phyloP scores from a whole-genome alignment of 2,888 invertebrate genomes.

The Onthophagus sagittarius region DNA sequence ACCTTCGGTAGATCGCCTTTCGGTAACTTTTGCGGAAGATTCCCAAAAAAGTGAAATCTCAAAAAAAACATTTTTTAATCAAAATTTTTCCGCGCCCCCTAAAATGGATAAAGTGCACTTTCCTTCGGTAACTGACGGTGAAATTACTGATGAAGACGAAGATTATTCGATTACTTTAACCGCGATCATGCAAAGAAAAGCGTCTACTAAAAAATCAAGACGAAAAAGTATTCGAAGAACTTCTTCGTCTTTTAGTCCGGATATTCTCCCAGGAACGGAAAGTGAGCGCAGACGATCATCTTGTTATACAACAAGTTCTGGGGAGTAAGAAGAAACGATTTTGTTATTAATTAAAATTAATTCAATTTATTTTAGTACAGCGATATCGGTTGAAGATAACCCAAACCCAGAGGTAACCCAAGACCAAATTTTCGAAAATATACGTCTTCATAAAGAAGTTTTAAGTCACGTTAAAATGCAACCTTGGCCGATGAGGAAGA shows the following conservation, averaged over 20 bases:
- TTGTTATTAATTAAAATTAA: too few relatives aligned
- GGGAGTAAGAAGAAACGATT: constrained; percentile 62
- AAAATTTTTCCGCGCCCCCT: constrained; percentile 22
- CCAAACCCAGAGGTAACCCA: constrained; percentile 62
- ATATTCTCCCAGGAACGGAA: constrained; percentile 42
- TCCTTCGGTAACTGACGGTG: constrained; percentile 36
- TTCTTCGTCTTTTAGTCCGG: constrained; percentile 58
- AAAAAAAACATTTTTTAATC: constrained; percentile 23
- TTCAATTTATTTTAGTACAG: constrained; percentile 55
- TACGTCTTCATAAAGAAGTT: constrained; percentile 88
- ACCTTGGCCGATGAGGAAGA: constrained; percentile 78
- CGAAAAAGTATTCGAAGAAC: constrained; percentile 61
- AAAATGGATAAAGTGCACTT: constrained; percentile 41
- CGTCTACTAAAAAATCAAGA: constrained; percentile 67
- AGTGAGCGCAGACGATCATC: constrained; percentile 60
- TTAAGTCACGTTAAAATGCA: constrained; percentile 81
- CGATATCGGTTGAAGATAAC: constrained; percentile 73
- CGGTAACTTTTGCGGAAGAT: constrained; percentile 67
- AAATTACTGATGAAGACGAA: constrained; percentile 67
- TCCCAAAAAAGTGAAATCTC: constrained; percentile 38
- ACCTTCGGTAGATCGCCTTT: constrained; percentile 66
- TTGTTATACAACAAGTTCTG: constrained; percentile 83
- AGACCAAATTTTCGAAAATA: constrained; percentile 87
- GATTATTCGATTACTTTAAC: constrained; percentile 84
- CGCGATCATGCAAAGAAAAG: constrained; percentile 76